A percentile compares a stretch with the other conserved stretches of the same genome.
These are phyloP conservation scores for Montipora sp. DNA, from an alignment of 64 coral and sea anemone species.

Conservation along the genomic window DNA sequence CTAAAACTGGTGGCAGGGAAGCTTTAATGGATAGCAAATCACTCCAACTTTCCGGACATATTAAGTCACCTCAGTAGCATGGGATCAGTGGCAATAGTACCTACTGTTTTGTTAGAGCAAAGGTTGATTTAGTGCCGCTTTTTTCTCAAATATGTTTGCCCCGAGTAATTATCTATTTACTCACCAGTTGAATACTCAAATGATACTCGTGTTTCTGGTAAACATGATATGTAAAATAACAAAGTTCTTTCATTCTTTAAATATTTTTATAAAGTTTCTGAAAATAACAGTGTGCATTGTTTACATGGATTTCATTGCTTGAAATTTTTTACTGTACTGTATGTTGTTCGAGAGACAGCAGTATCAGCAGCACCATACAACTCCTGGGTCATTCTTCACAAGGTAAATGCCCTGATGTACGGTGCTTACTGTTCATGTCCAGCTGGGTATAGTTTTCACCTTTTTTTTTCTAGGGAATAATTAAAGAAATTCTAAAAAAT, in stretches of 20 bases:
- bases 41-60: neutral
- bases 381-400: slow-evolving; percentile 3
- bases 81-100: neutral
- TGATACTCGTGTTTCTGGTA: neutral
- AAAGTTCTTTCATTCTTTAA: slow-evolving; percentile 1
- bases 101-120: slow-evolving; percentile 1
- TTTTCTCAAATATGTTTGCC: slow-evolving; percentile 4
- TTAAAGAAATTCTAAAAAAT: neutral
- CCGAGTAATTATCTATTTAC: slow-evolving; percentile 1
- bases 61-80: slow-evolving; percentile 3
- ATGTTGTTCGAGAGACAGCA: slow-evolving; percentile 2
- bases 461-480: slow-evolving; percentile 3
- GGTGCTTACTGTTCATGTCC: neutral
- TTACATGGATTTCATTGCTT: neutral
- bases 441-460: slow-evolving; percentile 1
- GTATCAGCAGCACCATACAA: slow-evolving; percentile 8
- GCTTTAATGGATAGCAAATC: no score
- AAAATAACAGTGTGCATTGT: slow-evolving; percentile 5
- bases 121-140: neutral
- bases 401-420: neutral
- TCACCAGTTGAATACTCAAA: neutral
- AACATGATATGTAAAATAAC: slow-evolving; percentile 5
- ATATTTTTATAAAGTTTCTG: slow-evolving; percentile 3
- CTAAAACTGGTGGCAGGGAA: no score
- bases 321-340: neutral